Evolutionary conservation across 2,113 vertebrate species (phyloP), one percentile per base, ranked within the genome.

Genomic region (Dasyurus viverrinus): DNA sequence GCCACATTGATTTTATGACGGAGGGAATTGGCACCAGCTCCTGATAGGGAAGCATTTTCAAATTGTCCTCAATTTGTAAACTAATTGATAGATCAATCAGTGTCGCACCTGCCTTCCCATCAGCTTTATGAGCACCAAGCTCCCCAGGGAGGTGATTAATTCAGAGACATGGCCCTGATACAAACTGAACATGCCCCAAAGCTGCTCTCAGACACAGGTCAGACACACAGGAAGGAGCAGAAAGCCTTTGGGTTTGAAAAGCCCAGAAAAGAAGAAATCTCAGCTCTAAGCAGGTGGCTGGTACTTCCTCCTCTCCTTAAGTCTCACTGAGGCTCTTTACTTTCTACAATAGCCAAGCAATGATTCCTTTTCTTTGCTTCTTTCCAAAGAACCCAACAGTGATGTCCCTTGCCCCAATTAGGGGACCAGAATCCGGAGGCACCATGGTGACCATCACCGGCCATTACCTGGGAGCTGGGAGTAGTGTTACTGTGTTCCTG

Each of bases 371-470:
- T 97, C 52, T 96, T 96, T 92, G 91, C 95, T 97, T 97, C 90
- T 95, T 95, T 93, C 96, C 95, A 36, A 97, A 99, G 99, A 99
- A 98, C 2, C 99, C 99, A 36, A 98, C 98, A 0, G 99, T 99
- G 98, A 98, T 98, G 26, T 99, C 99, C 26, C 98, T 99, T 97
- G 99, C 97, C 23, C 99, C 99, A 1, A 99, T 98, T 97, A 99
- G 99, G 0, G 99, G 99, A 7, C 99, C 99, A 0, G 99, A 99
- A 98, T 99, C 99, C 0, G 99, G 99, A 48, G 99, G 99, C 93
- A 99, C 99, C 8, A 99, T 99, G 99, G 99, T 99, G 14, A 99
- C 99, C 92, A 99, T 99, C 97, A 98, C 99, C 0, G 99, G 99
- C 68, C 99, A 99, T 92, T 98, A 99, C 98, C 99, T 99, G 0